These are phyloP conservation scores for Corythoichthys haematopterus DNA, from an alignment of 2,113 vertebrate species.

Conservation along the genomic window DNA sequence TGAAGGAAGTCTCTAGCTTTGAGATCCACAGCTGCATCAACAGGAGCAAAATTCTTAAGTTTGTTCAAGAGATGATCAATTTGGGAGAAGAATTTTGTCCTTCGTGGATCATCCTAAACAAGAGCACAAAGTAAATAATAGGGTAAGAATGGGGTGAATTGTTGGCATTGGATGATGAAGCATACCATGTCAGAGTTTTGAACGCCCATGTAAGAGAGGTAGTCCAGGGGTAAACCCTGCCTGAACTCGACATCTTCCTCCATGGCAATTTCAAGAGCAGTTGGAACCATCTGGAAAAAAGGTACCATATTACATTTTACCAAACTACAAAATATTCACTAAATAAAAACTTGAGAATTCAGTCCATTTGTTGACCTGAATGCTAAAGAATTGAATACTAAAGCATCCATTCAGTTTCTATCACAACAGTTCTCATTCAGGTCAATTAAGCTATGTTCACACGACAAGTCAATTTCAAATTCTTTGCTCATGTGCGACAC, in stretches of 20 bases:
- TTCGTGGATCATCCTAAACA: constrained; percentile 70
- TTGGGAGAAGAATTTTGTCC: constrained; percentile 76
- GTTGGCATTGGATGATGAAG: not conserved
- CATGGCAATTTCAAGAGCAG: constrained; percentile 84
- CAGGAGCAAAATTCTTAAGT: constrained; percentile 76
- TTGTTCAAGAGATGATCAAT: constrained; percentile 79
- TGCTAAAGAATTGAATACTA: no score
- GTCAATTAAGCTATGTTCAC: not conserved
- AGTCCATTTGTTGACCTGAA: no score
- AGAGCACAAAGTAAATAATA: not conserved
- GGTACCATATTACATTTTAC: not conserved
- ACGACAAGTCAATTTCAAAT: no score
- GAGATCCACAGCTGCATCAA: constrained; percentile 93
- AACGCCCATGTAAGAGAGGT: constrained; percentile 87
- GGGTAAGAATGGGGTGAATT: not conserved
- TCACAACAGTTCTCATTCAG: not conserved
- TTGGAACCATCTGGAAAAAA: constrained; percentile 74
- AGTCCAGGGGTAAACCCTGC: constrained; percentile 84
- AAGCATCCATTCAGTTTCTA: not conserved
- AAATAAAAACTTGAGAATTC: not conserved
- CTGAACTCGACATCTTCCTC: constrained; percentile 92
- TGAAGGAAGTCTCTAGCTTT: constrained; percentile 86
- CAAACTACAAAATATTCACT: not conserved
- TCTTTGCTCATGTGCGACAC: no score
- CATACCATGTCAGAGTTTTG: constrained; percentile 79